Conservation (phyloP, 2,797 vertebrate species). For the Sternarchorhynchus goeldii region DNA sequence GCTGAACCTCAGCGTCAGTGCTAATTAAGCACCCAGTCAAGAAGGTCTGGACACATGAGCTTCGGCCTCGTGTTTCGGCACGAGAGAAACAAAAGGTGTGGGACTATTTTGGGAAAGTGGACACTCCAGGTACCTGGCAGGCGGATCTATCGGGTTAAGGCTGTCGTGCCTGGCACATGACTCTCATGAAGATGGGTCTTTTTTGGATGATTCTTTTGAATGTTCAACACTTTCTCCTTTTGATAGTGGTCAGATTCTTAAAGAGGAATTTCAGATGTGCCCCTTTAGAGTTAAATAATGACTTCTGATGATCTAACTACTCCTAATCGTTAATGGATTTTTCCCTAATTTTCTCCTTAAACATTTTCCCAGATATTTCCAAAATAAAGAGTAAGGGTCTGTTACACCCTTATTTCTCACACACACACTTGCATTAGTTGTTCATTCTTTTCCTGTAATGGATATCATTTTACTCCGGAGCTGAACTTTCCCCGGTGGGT, state of each 20-base stretch:
- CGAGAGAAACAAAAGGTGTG: constrained; percentile 51
- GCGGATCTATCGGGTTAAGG: constrained; percentile 38
- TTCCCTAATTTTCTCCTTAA: not conserved
- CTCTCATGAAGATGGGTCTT: constrained; percentile 43
- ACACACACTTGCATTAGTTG: not conserved
- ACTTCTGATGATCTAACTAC: not conserved
- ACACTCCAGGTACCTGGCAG: constrained; percentile 46
- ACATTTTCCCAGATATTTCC: not conserved
- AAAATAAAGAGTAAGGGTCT: not conserved
- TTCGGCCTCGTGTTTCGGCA: constrained; percentile 25
- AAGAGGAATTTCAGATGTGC: too few species aligned
- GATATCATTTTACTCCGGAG: not conserved
- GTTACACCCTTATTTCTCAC: not conserved
- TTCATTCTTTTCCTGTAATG: not conserved
- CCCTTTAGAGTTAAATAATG: too few species aligned
- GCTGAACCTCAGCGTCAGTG: constrained; percentile 32
- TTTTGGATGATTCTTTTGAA: constrained; percentile 33
- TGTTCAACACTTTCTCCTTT: constrained; percentile 1
- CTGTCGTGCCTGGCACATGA: constrained; percentile 43
- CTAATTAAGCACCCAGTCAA: constrained; percentile 54
- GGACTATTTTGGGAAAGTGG: constrained; percentile 58
- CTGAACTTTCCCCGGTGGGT: not conserved
- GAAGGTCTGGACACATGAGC: constrained; percentile 55
- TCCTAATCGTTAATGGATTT: not conserved
- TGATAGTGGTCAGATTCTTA: not conserved